Percentiles rank a stretch among this genome's conserved stretches.
Conservation (phyloP, 2,113 vertebrate species). For the Laticauda laticaudata region DNA sequence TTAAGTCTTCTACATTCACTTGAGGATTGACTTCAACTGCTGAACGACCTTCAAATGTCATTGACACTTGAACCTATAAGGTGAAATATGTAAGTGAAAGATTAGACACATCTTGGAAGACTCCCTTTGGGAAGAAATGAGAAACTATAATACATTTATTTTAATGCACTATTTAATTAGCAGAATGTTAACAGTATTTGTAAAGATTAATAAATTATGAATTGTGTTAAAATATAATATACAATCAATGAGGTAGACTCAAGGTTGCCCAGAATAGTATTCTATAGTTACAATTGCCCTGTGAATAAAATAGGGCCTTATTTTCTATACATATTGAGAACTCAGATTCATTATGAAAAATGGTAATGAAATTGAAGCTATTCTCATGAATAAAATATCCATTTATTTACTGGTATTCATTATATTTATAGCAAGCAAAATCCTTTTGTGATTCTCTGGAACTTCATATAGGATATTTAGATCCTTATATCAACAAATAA, state of each 20-base stretch:
- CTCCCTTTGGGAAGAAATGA: neutral
- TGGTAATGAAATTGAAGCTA: neutral
- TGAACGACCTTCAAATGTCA: constrained; percentile 92
- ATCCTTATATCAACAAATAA: constrained; percentile 1
- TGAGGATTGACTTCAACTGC: constrained; percentile 88
- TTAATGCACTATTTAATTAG: neutral
- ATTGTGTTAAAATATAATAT: neutral
- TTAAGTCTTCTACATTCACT: constrained; percentile 83
- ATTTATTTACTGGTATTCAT: neutral
- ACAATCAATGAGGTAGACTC: neutral
- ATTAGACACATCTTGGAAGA: neutral
- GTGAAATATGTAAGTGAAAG: constrained; percentile 44
- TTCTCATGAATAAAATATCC: neutral
- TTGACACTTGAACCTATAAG: constrained; percentile 91
- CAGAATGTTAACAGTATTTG: neutral
- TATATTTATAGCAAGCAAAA: neutral
- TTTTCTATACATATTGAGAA: neutral
- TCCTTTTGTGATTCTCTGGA: neutral
- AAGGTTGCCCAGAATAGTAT: neutral
- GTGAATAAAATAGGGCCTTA: neutral
- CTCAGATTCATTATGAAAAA: neutral
- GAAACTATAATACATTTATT: neutral
- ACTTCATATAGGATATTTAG: neutral
- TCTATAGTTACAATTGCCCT: neutral
- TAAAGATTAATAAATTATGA: neutral